These are phyloP conservation scores for Sparidentex hasta DNA, from an alignment of 2,797 vertebrate species.

Conservation along the genomic window DNA sequence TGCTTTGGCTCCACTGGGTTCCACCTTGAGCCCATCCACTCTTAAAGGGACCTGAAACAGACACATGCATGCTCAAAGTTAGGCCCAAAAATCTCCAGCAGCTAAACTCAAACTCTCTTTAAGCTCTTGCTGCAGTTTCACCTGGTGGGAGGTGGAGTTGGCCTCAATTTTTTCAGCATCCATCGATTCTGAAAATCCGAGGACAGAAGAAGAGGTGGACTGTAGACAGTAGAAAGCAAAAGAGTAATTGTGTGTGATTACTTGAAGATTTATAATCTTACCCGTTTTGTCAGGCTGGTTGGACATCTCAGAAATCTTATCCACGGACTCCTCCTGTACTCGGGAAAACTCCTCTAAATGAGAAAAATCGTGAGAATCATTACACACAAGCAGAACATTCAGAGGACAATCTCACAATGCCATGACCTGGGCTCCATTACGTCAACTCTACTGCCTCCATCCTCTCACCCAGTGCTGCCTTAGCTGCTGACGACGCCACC, in stretches of 20 bases:
- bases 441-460: background rate
- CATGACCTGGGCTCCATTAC: background rate
- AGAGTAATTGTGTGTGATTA: background rate
- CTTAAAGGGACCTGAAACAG: constrained; percentile 63
- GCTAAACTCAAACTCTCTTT: background rate
- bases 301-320: constrained; percentile 88
- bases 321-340: constrained; percentile 91
- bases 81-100: background rate
- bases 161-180: constrained; percentile 90
- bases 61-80: constrained; percentile 14
- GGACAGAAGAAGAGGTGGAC: background rate
- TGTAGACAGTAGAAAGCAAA: background rate
- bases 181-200: constrained; percentile 62
- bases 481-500: constrained; percentile 95
- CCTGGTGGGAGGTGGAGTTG: constrained; percentile 86
- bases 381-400: background rate
- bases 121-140: constrained; percentile 56
- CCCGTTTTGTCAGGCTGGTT: constrained; percentile 76
- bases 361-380: constrained; percentile 13
- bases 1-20: constrained; percentile 57
- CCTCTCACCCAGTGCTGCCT: constrained; percentile 91
- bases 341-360: constrained; percentile 95
- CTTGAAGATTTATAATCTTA: constrained; percentile 1
- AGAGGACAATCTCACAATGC: background rate
- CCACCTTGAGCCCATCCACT: constrained; percentile 72